Evolutionary conservation across 2,113 vertebrate genomes (phyloP), one percentile per base, ranked within the genome.

Genomic region (Phocoena sinus): DNA sequence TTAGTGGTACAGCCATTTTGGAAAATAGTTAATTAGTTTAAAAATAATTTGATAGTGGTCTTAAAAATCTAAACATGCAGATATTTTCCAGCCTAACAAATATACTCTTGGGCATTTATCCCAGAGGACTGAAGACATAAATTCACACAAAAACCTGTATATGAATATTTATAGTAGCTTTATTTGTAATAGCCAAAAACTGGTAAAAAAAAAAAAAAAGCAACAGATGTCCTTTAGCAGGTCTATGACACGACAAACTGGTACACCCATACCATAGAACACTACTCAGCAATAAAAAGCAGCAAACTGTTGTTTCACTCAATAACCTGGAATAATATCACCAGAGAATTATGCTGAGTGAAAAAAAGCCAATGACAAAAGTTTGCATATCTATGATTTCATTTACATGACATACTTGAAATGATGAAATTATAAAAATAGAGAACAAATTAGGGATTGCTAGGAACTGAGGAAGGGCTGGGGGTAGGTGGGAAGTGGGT

Each of bases 331-430:
- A 62, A 17, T 60, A 23, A 81, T 88, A 81, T 65, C 50, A 67
- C 28, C 60, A 94, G 28, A 95, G 68, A 85, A 80, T 68, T 62
- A 44, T 63, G 36, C 9, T 28, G 44, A 77, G 36, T 74, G 38
- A 90, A 17, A 89, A 87, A 92, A 92, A n/a, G 28, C 12, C 25
- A 90, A 33, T 33, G 38, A 60, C 67, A 63, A 90, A 94, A 79
- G 6, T 28, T 73, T 83, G 53, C 23, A 68, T 28, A 1, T 38
- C 6, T 41, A 50, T 50, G 21, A 70, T 63, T 82, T 82, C 20
- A 73, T 73, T 89, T 88, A 84, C 60, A 36, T 80, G 91, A 80
- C 28, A 68, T 88, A 88, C 23, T 89, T 88, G 31, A 92, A 94
- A 92, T 91, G 28, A 74, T 28, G 87, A 91, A 87, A 67, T 58